phyloP scores from a whole-genome alignment of 2,797 vertebrate species.

The Stomatorhinus walkeri region DNA sequence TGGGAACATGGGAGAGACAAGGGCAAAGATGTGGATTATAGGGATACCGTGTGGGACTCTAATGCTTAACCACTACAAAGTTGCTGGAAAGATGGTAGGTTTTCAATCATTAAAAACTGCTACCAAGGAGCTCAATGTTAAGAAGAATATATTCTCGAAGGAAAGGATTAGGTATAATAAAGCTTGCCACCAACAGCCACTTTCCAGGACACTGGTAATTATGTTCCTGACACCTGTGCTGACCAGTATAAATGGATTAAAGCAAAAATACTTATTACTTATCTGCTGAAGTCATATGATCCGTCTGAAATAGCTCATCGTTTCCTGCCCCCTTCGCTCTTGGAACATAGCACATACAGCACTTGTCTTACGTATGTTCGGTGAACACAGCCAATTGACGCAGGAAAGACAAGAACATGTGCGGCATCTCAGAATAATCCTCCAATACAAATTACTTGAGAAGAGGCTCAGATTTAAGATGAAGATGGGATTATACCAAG shows the following conservation, averaged over 20 bases:
- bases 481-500: conserved; percentile 15
- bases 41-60: neutral
- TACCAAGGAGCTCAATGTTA: neutral
- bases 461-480: conserved; percentile 8
- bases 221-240: neutral
- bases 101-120: neutral
- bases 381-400: neutral
- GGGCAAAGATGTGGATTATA: neutral
- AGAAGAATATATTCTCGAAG: neutral
- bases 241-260: neutral
- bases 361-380: neutral
- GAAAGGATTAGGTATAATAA: neutral
- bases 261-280: neutral
- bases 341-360: neutral
- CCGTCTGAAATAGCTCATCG: neutral
- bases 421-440: conserved; percentile 4
- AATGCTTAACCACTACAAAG: neutral
- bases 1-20: neutral
- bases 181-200: neutral
- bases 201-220: neutral
- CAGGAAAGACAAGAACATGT: neutral
- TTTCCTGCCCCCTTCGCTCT: neutral
- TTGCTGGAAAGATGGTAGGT: neutral
- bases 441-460: conserved; percentile 8
- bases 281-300: neutral